These are phyloP conservation scores for Neodontobutis hainanensis DNA, from an alignment of 2,113 vertebrate species.

Conservation along the genomic window DNA sequence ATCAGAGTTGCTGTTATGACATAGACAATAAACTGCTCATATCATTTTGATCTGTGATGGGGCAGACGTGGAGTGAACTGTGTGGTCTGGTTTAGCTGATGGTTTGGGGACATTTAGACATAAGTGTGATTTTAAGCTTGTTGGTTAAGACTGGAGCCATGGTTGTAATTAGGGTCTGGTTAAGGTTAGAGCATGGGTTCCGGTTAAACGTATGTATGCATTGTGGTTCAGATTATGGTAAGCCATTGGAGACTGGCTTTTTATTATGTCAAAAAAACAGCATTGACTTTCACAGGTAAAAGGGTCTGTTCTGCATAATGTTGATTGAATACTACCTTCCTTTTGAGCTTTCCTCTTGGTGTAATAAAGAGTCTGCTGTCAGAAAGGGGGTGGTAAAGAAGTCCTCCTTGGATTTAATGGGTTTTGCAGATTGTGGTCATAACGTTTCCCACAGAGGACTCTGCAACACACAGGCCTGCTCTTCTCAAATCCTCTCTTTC, in stretches of 20 bases:
- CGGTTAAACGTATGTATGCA: slow-evolving; percentile 4
- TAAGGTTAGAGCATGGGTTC: slow-evolving; percentile 24
- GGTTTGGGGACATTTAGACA: slow-evolving; percentile 18
- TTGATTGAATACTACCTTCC: slow-evolving; percentile 17
- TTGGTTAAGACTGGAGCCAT: slow-evolving; percentile 31
- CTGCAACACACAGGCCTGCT: slow-evolving; percentile 13
- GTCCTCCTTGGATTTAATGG: slow-evolving; percentile 64
- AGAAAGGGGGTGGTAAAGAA: slow-evolving; percentile 42
- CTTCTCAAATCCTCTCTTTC: slow-evolving; percentile 7
- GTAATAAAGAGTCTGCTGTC: slow-evolving; percentile 67
- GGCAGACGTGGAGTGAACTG: slow-evolving; percentile 6
- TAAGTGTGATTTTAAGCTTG: slow-evolving; percentile 25
- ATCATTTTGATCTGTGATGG: slow-evolving; percentile 25
- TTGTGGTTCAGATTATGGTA: slow-evolving; percentile 24
- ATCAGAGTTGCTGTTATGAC: slow-evolving; percentile 15
- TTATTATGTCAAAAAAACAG: slow-evolving; percentile 12
- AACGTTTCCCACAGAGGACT: slow-evolving; percentile 42
- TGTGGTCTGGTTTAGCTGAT: slow-evolving; percentile 21
- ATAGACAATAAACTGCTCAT: slow-evolving; percentile 29
- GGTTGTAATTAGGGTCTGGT: slow-evolving; percentile 45
- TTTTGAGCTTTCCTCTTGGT: slow-evolving; percentile 49
- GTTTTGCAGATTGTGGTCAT: slow-evolving; percentile 66
- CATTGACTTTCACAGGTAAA: not conserved
- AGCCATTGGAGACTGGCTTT: slow-evolving; percentile 15
- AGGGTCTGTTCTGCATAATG: not conserved